These are phyloP conservation scores for Bombylius major DNA, from an alignment of 2,888 invertebrate species.

Conservation along the genomic window DNA sequence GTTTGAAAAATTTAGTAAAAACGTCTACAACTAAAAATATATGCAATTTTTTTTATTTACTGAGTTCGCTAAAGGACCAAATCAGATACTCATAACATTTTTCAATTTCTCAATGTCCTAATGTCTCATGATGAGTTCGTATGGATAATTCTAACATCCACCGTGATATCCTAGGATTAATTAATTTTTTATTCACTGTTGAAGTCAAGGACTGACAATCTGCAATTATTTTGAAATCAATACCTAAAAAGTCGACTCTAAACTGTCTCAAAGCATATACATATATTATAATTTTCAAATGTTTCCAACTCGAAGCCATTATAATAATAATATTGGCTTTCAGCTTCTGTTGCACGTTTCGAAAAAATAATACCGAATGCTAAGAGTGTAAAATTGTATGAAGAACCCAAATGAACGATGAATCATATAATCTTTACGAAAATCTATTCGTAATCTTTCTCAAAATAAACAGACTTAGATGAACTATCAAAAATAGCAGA, in stretches of 20 bases:
- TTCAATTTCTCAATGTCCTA: slow-evolving; percentile 21
- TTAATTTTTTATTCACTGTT: slow-evolving; percentile 12
- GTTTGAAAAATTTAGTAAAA: no score
- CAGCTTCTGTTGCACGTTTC: slow-evolving; percentile 14
- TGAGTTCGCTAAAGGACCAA: no score
- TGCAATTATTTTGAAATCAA: slow-evolving; percentile 17
- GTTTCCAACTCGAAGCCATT: slow-evolving; percentile 21
- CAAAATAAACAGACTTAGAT: no score
- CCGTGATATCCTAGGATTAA: slow-evolving; percentile 13
- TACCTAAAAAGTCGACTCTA: slow-evolving; percentile 15
- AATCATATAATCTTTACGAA: no score
- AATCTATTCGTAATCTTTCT: no score
- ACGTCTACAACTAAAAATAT: no score
- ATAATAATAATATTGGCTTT: slow-evolving; percentile 16
- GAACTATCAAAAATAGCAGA: no score
- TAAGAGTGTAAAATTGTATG: no score
- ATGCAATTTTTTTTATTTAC: no score
- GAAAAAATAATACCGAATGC: slow-evolving; percentile 16
- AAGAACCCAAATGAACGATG: no score
- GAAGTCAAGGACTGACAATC: slow-evolving; percentile 16
- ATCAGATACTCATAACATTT: slow-evolving; percentile 13
- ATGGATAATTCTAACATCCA: slow-evolving; percentile 13
- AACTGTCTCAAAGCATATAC: slow-evolving; percentile 18
- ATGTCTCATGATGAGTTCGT: slow-evolving; percentile 15
- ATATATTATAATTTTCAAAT: slow-evolving; percentile 15